Evolutionary conservation across 2,797 vertebrate genomes (phyloP).

Genomic region (Labeo calbasu): DNA sequence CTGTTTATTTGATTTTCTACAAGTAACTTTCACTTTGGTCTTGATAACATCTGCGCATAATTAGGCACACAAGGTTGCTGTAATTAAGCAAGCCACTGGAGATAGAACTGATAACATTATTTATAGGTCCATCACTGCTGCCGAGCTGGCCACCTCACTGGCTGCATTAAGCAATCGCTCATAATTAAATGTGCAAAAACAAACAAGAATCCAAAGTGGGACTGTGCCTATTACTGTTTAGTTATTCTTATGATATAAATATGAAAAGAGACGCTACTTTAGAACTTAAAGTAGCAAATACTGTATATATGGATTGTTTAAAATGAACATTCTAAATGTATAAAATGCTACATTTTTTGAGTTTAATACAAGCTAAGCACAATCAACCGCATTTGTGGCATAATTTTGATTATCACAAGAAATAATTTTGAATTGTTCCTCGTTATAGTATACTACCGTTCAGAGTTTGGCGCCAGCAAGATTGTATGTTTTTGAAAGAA

Average conservation of each 20-base stretch:
- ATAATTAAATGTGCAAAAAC: constrained; percentile 33
- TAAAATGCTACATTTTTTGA: neutral
- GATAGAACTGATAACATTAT: constrained; percentile 65
- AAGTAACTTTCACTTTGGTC: constrained; percentile 52
- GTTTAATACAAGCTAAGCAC: neutral
- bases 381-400: too few relatives aligned
- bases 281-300: neutral
- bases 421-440: neutral
- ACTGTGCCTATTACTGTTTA: neutral
- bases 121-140: constrained; percentile 61
- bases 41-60: constrained; percentile 63
- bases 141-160: constrained; percentile 54
- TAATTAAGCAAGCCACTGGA: constrained; percentile 66
- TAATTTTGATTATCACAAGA: too few relatives aligned
- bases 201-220: neutral
- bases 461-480: neutral
- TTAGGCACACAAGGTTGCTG: constrained; percentile 64
- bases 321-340: neutral
- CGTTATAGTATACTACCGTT: neutral
- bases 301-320: constrained; percentile 22
- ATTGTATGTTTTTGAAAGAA: too few relatives aligned
- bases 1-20: constrained; percentile 43
- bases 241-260: constrained; percentile 34
- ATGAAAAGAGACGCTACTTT: constrained; percentile 27
- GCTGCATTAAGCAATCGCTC: constrained; percentile 50